Evolutionary conservation across 2,113 vertebrate species (phyloP).

Genomic region (Crotophaga sulcirostris): DNA sequence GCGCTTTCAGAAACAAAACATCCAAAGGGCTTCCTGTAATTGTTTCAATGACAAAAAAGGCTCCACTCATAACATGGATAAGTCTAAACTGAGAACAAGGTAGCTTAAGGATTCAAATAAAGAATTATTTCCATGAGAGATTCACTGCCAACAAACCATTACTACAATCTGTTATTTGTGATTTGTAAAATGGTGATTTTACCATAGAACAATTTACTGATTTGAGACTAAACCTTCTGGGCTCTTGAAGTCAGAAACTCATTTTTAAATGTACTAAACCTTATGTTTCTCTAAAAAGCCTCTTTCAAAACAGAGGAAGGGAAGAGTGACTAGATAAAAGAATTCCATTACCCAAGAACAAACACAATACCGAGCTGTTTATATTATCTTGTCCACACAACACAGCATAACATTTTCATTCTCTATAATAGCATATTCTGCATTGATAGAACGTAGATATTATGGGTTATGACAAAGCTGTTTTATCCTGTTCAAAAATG

Average conservation of each 20-base stretch:
- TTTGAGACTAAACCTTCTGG: not conserved
- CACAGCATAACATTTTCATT: not conserved
- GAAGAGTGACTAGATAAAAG: not conserved
- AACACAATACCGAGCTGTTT: not conserved
- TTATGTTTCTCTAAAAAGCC: not conserved
- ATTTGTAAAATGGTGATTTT: not conserved
- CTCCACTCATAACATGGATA: not conserved
- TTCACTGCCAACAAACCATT: not conserved
- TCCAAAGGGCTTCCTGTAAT: not conserved
- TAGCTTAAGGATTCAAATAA: not conserved
- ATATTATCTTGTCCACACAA: not conserved
- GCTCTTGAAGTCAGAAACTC: not conserved
- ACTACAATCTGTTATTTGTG: not conserved
- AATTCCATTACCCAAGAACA: not conserved
- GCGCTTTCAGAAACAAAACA: not conserved
- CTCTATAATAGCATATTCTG: not conserved
- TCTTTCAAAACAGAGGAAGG: not conserved
- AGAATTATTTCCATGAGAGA: not conserved
- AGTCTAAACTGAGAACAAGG: not conserved
- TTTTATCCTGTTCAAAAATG: slow-evolving; percentile 5
- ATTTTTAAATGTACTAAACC: not conserved
- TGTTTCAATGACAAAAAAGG: not conserved
- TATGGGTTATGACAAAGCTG: not conserved
- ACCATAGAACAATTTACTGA: not conserved
- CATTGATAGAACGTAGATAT: not conserved